Evolutionary conservation across 2,888 invertebrate genomes (phyloP).

Genomic region (Euplagia quadripunctaria): DNA sequence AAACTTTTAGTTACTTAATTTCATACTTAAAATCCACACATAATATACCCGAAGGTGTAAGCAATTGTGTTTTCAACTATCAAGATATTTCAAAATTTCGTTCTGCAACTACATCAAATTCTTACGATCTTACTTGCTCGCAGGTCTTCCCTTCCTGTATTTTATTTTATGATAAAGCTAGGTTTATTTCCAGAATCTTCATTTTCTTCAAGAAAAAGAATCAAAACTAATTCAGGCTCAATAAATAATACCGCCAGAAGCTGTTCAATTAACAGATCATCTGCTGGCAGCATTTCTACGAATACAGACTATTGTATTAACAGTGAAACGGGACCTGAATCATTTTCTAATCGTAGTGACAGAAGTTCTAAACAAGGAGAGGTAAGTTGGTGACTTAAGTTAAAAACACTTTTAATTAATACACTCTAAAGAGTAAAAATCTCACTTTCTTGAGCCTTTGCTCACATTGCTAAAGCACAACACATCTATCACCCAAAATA

Average conservation of each 20-base stretch:
- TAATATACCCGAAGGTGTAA: too few species aligned
- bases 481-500: too few species aligned
- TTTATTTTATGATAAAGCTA: neutral
- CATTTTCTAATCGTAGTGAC: neutral
- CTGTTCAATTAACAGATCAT: conserved; percentile 15
- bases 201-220: conserved; percentile 31
- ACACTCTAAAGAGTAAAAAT: too few species aligned
- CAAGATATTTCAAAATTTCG: too few species aligned
- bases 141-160: neutral
- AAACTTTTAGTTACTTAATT: too few species aligned
- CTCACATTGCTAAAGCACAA: too few species aligned
- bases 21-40: too few species aligned
- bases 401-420: too few species aligned
- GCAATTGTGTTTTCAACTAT: too few species aligned
- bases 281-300: conserved; percentile 1
- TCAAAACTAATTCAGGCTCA: neutral
- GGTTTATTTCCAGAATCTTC: conserved; percentile 28
- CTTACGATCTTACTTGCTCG: too few species aligned
- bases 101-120: too few species aligned
- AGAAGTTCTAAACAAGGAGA: neutral
- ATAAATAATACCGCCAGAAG: neutral
- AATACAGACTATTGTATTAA: neutral
- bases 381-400: conserved; percentile 32
- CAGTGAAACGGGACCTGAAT: neutral
- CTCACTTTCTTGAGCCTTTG: too few species aligned